phyloP scores from a whole-genome alignment of 1,140 invertebrate species.

The Delia radicum region DNA sequence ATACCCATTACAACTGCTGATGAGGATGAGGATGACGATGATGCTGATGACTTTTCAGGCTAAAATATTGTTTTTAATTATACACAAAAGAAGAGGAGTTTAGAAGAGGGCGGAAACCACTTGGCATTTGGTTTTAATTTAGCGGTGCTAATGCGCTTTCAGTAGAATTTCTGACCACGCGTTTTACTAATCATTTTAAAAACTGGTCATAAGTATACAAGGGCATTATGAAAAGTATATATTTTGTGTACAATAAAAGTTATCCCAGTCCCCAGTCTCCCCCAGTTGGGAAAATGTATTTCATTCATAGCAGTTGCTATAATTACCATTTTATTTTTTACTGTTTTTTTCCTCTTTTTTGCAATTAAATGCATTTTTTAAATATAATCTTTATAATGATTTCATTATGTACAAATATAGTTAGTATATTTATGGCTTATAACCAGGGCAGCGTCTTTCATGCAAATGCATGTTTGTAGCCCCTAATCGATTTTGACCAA shows the following conservation, averaged over 20 bases:
- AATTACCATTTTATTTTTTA: slow-evolving; percentile 13
- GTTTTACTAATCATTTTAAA: neutral
- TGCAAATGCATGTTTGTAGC: too few species aligned
- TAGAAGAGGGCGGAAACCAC: neutral
- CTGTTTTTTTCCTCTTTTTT: neutral
- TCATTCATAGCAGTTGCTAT: slow-evolving; percentile 12
- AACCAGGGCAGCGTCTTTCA: too few species aligned
- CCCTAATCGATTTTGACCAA: too few species aligned
- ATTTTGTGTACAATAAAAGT: neutral
- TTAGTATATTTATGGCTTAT: too few species aligned
- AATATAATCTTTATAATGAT: neutral
- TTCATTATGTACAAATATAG: neutral
- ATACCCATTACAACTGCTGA: neutral
- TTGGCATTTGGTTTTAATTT: slow-evolving; percentile 21
- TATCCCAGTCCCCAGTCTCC: neutral
- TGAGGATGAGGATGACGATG: neutral
- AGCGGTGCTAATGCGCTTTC: slow-evolving; percentile 15
- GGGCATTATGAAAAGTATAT: neutral
- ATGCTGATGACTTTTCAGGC: neutral
- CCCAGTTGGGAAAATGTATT: neutral
- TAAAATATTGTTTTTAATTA: too few species aligned
- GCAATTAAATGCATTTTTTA: neutral
- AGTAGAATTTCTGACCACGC: neutral
- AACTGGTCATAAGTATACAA: neutral
- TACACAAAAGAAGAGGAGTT: neutral